Evolutionary conservation across 2,888 invertebrate species (phyloP), one percentile per base, ranked within the genome.

Genomic region (Agriopis aurantiaria): DNA sequence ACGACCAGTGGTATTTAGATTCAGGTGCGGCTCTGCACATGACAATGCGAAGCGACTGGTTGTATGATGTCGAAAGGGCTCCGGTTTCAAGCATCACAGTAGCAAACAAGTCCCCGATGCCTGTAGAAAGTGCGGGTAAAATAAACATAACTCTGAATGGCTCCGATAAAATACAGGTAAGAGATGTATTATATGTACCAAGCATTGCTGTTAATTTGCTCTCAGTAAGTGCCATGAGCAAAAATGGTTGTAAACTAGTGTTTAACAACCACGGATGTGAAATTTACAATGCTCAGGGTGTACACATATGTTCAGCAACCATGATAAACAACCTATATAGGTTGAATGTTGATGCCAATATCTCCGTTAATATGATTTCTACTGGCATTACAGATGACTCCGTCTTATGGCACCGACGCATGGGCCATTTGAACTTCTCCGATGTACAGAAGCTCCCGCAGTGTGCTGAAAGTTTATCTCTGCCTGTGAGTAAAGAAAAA

Each of bases 121-220:
- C 70, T 70, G 77, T 77, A n/a, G 46, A 75, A 59, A 68, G 67
- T 64, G 71, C 71, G 57, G 75, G 78, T 65, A 72, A 73, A 40
- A 65, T 75, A 17, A 72, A 75, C 74, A 52, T 75, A 63, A 48
- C 68, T 0, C 14, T 75, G 48, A 66, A 65, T 57, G 51, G 65
- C 64, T 64, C 59, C 51, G 49, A 61, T 17, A 69, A 49, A 61
- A 67, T 61, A 45, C 61, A 61, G 57, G 64, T 79, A 43, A 75
- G 65, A 63, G 65, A 80, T 70, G 75, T 78, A 0, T 14, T 52
- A 51, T 78, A 4, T 79, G 68, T 80, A 41, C 79, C 78, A 55
- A 68, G 62, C 8, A 56, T 80, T 46, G n/a, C n/a, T n/a, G n/a
- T n/a, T n/a, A n/a, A n/a, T n/a, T n/a, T n/a, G 4, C 61, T 79